Base-by-base conservation (phyloP, 2,888 invertebrate genomes). In the Brachylomia viminalis region DNA sequence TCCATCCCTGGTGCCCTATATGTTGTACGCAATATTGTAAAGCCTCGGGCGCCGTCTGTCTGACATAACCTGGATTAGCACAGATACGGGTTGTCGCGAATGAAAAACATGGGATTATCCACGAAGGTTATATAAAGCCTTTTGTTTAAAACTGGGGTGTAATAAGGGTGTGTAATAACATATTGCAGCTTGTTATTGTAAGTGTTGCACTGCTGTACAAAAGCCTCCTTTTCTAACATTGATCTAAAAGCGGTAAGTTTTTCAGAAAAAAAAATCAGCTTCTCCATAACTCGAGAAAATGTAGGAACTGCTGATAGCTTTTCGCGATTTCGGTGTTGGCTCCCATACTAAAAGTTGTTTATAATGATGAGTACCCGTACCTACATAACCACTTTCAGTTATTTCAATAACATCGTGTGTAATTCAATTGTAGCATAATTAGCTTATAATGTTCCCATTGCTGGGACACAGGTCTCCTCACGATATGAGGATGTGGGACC, bases 1-100 rank as follows among this genome's bases (percentile, higher is more conserved):
- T 1, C 30, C 23, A 72, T 10, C 71, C 27, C n/a, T 27, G 20
- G 6, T n/a, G 27, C 23, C 27, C 13, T 27, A 10, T 13, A 27
- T 38, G 23, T 38, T n/a, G 23, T 62, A 17, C n/a, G n/a, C 20
- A 20, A 23, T 65, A 47, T 59, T 61, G 61, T 62, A 27, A 59
- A 42, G 47, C 71, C 54, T n/a, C 54, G 38, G 15, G 38, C 38
- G 38, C 15, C 20, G 54, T 17, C 77, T 54, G 52, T 30, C 47
- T 66, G 79, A 42, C 72, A 79, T 65, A 52, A 54, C 66, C 38
- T 45, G 79, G 74, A 79, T 79, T 79, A 79, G n/a, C 74, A 74
- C 74, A 66, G 79, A 79, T 79, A 79, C 61, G 67, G 80, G 79
- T 74, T 67, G 80, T 56, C 23, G 23, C 15, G 30, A 17, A 72